Evolutionary conservation across 1,140 invertebrate species (phyloP).

Genomic region (Sinella curviseta): DNA sequence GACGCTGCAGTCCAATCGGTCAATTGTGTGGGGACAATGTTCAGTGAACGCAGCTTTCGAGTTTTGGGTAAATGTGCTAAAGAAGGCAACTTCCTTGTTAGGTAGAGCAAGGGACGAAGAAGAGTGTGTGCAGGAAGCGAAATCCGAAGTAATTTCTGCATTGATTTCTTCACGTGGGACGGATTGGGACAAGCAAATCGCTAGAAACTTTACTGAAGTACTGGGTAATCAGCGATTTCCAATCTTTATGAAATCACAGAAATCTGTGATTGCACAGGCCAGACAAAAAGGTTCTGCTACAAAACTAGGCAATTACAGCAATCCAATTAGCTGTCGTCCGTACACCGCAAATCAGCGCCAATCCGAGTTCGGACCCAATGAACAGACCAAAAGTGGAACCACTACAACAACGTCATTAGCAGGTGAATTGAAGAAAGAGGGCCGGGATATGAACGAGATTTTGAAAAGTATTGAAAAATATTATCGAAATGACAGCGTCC

Average conservation of each 20-base stretch:
- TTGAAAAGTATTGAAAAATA: background rate
- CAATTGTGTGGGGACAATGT: conserved; percentile 7
- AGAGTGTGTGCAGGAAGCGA: background rate
- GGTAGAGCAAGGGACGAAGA: background rate
- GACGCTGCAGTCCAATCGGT: background rate
- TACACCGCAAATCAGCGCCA: background rate
- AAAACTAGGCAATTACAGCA: too few species aligned
- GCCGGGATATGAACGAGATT: background rate
- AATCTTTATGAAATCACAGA: background rate
- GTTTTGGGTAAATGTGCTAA: background rate
- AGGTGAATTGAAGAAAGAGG: background rate
- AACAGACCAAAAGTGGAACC: too few species aligned
- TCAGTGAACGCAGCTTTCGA: background rate
- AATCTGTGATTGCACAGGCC: too few species aligned
- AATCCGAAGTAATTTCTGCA: background rate
- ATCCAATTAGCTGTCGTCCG: background rate
- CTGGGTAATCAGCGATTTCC: background rate
- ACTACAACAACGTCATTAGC: background rate
- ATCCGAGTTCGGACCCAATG: background rate
- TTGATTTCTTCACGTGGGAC: background rate
- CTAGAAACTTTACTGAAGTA: background rate
- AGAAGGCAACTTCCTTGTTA: background rate
- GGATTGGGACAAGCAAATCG: conserved; percentile 1
- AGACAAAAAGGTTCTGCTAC: background rate
- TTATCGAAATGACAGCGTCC: background rate